Evolutionary conservation across 2,113 vertebrate genomes (phyloP), one percentile per base, ranked within the genome.

Genomic region (Ammodramus savannarum): DNA sequence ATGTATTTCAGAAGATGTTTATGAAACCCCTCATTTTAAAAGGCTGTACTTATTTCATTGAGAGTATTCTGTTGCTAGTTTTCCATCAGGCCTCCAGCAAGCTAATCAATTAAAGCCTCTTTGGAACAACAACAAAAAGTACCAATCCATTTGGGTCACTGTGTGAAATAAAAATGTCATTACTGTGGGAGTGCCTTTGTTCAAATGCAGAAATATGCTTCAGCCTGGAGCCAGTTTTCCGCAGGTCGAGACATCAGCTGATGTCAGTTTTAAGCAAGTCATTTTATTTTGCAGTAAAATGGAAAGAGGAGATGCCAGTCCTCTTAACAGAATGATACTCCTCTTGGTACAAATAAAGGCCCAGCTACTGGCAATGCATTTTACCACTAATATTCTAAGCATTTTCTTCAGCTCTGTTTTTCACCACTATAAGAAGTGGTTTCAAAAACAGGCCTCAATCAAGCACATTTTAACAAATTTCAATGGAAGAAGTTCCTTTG

Each of bases 91-190:
- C 57, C 46, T 88, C 67, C 52, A 92, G 80, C 54, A 92, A 91
- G 39, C 31, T 92, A 89, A 89, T 93, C 74, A 77, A 54, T 95
- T 85, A 89, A 87, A 32, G 25, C 13, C 20, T 92, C 36, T 93
- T 62, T 75, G 72, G 71, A 62, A 41, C 39, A 52, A 25, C 48
- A 63, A 73, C 32, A 67, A 41, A 78, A 78, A 55, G 36, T 32
- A 17, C 38, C 20, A 84, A 65, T 66, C 67, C 43, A 74, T 90
- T 86, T 85, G 77, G 49, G 81, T 96, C 81, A 91, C 62, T 43
- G 43, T 62, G 52, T 54, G 38, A 93, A 95, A 84, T 58, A 75
- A 93, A 84, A 89, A 76, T 66, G 62, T 73, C 74, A 51, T 76
- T 94, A 75, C 16, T 49, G 14, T 62, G 52, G 27, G 20, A 85